Evolutionary conservation across 2,888 invertebrate genomes (phyloP).

Genomic region (Litoditis marina): DNA sequence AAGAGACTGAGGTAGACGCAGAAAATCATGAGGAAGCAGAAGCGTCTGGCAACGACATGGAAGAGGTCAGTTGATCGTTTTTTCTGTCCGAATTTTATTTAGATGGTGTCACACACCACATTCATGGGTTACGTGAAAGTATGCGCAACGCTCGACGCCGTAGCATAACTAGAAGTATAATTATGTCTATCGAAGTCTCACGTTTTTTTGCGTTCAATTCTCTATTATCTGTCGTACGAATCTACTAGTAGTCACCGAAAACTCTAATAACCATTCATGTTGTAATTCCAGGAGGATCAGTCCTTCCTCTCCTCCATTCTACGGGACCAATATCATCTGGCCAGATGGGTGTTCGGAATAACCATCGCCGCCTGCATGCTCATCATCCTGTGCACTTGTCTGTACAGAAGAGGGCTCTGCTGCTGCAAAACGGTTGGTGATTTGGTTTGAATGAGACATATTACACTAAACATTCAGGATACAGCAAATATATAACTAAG

Average conservation of each 20-base stretch:
- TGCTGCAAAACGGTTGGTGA: slow-evolving; percentile 11
- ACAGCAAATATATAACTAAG: background rate
- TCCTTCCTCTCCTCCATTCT: background rate
- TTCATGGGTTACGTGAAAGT: no score
- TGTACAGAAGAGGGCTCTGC: background rate
- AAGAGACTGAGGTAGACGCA: background rate
- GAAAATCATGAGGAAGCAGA: slow-evolving; percentile 3
- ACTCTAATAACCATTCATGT: background rate
- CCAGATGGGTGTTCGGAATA: slow-evolving; percentile 9
- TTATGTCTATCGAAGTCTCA: background rate
- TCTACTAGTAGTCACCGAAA: no score
- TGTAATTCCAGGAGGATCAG: background rate
- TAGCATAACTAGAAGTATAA: no score
- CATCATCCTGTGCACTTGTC: slow-evolving; percentile 10
- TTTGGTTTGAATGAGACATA: no score
- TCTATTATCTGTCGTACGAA: no score
- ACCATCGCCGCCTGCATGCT: slow-evolving; percentile 10
- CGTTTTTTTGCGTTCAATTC: no score
- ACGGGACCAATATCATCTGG: slow-evolving; percentile 5
- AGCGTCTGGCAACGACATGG: no score
- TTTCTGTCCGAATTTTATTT: no score
- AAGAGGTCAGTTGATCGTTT: no score
- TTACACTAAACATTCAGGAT: no score
- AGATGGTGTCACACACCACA: no score
- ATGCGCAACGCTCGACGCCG: no score